Conservation (phyloP, 2,888 invertebrate species). For the Epinotia demarniana region DNA sequence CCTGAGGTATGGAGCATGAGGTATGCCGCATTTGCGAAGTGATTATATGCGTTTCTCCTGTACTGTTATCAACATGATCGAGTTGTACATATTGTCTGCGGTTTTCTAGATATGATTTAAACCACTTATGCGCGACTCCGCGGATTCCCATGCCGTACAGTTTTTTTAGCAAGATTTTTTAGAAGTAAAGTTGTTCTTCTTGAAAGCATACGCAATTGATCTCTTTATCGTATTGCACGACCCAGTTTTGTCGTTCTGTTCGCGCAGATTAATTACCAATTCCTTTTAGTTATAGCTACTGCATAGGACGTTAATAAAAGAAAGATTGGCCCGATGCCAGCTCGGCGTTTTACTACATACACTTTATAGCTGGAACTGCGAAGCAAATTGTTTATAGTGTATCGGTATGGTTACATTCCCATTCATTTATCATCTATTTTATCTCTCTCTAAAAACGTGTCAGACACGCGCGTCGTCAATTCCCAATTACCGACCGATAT, state of each 20-base stretch:
- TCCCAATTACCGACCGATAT: constrained; percentile 7
- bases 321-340: constrained; percentile 65
- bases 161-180: too few relatives aligned
- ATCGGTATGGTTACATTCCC: constrained; percentile 47
- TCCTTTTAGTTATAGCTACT: constrained; percentile 63
- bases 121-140: too few relatives aligned
- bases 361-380: constrained; percentile 37
- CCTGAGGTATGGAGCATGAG: too few relatives aligned
- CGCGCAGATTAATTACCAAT: constrained; percentile 66
- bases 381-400: constrained; percentile 50
- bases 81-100: too few relatives aligned
- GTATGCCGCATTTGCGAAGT: too few relatives aligned
- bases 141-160: too few relatives aligned
- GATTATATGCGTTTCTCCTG: too few relatives aligned
- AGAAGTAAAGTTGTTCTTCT: constrained; percentile 31
- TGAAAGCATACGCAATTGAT: constrained; percentile 52
- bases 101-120: too few relatives aligned
- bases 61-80: too few relatives aligned
- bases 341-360: constrained; percentile 52
- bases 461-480: not conserved
- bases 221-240: constrained; percentile 61
- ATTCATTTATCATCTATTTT: constrained; percentile 21
- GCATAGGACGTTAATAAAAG: constrained; percentile 65
- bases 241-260: constrained; percentile 60
- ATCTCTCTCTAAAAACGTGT: not conserved